These are phyloP conservation scores for Oxytorus armatus DNA, from an alignment of 2,888 invertebrate genomes.

Conservation along the genomic window DNA sequence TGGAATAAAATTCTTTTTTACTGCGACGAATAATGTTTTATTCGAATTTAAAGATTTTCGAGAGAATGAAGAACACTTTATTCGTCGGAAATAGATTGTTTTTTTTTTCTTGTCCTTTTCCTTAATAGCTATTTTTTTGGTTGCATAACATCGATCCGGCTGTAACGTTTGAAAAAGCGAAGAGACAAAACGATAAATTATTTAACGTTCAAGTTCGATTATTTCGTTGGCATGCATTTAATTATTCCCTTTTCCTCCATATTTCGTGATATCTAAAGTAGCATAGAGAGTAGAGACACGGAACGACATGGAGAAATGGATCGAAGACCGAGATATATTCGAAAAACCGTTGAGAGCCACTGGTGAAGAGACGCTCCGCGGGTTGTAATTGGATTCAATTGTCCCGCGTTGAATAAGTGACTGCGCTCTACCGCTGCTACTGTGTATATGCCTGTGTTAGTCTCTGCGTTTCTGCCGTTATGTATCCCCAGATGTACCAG, in stretches of 20 bases:
- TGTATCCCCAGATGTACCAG: conserved; percentile 76
- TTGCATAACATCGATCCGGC: background rate
- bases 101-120: too few relatives aligned
- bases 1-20: background rate
- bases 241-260: background rate
- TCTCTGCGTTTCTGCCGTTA: conserved; percentile 29
- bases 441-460: conserved; percentile 19
- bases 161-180: too few relatives aligned
- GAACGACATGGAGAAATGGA: background rate
- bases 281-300: conserved; percentile 3
- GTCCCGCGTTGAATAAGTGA: conserved; percentile 84
- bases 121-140: background rate
- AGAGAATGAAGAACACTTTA: too few relatives aligned
- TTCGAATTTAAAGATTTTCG: too few relatives aligned
- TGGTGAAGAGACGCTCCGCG: conserved; percentile 69
- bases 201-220: conserved; percentile 3
- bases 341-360: conserved; percentile 76
- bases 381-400: conserved; percentile 84
- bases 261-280: conserved; percentile 2
- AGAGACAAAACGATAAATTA: conserved; percentile 4
- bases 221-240: background rate
- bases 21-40: too few relatives aligned
- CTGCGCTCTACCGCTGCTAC: conserved; percentile 77
- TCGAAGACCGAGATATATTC: conserved; percentile 13
- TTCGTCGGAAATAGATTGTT: too few relatives aligned